Base-by-base conservation (phyloP, 2,888 invertebrate genomes). In the Drosophila leonis region DNA sequence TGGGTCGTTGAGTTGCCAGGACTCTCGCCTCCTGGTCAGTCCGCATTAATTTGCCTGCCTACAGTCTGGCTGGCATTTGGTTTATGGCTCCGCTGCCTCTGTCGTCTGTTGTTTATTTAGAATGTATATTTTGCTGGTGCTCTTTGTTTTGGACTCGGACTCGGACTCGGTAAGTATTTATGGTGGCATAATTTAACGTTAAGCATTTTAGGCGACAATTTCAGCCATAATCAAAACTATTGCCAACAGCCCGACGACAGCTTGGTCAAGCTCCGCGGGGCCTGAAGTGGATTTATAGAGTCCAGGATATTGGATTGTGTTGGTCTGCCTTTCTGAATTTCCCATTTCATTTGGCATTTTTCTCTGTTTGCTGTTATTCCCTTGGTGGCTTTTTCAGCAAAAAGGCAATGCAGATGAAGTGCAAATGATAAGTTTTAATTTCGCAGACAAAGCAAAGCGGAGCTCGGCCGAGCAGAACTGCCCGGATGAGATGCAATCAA, bases 171-270 rank as follows among this genome's bases (percentile, higher is more conserved):
- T 65, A 67, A 77, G 73, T 83, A 79, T 85, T 85, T 84, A 84
- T 88, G 84, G 81, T 73, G 77, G 87, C 84, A 88, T 86, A 86
- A 88, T 88, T 86, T 79, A 86, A 59, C 70, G 87, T 84, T 82
- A 84, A 88, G 79, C 83, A 81, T 82, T 88, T 83, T 72, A 83
- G 83, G 80, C 82, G 82, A 88, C 85, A 88, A 83, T 88, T 85
- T 78, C 70, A 80, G 75, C 71, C 55, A 72, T 74, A 83, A 79
- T 83, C 77, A 83, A 83, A 88, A 86, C 88, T 82, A 88, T 77
- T 68, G 46, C 62, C 64, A 66, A 44, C 56, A 46, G 48, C 24
- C 51, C 52, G 61, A 70, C 60, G 72, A 35, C 60, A 71, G 41
- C 56, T 27, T 27, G 75, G 31, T 18, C 44, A 62, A 56, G 24